Percentiles rank a stretch among this genome's conserved stretches.
Conservation (phyloP, 2,888 invertebrate genomes). For the Branchellion lobata region DNA sequence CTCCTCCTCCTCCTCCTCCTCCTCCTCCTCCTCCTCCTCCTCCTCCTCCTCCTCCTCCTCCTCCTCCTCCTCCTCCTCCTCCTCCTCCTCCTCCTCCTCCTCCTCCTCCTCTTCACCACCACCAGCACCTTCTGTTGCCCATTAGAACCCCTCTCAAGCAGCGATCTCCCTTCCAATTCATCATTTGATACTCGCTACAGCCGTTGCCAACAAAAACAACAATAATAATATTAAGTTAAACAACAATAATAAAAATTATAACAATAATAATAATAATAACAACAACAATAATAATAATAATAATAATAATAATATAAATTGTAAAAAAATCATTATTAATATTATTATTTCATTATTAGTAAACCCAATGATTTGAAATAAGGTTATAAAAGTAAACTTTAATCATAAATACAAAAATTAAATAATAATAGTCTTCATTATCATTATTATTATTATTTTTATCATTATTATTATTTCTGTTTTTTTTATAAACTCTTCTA, state of each 20-base stretch:
- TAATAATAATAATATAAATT: too few relatives aligned
- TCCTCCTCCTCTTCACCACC: background rate
- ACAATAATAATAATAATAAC: too few relatives aligned
- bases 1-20: background rate
- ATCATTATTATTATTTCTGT: background rate
- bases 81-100: background rate
- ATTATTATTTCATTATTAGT: too few relatives aligned
- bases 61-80: background rate
- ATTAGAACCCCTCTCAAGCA: background rate
- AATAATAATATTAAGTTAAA: background rate
- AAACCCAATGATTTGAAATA: too few relatives aligned
- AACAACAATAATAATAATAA: too few relatives aligned
- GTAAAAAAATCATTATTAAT: too few relatives aligned
- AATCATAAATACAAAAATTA: too few relatives aligned
- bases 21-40: background rate
- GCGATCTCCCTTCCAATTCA: background rate
- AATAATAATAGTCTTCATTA: background rate
- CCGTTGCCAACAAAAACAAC: background rate
- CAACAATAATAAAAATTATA: background rate
- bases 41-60: conserved; percentile 10
- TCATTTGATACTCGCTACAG: too few relatives aligned
- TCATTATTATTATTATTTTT: background rate
- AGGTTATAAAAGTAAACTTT: too few relatives aligned
- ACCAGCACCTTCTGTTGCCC: background rate
- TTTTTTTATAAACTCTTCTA: too few relatives aligned